Base-by-base conservation (phyloP, 2,888 invertebrate species). In the Sinhomidia bicolor region DNA sequence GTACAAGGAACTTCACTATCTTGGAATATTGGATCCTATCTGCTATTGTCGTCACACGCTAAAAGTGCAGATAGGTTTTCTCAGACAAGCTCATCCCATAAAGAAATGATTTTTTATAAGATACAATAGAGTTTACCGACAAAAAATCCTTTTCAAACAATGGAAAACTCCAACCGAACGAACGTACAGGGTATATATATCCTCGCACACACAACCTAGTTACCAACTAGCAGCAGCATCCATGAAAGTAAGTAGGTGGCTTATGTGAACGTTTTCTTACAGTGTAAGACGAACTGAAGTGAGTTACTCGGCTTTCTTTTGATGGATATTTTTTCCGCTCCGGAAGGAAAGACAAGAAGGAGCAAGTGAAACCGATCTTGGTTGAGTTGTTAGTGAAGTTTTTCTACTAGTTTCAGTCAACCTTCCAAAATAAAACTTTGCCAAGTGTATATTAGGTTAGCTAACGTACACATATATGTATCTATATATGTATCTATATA, bases 361-460 rank as follows among this genome's bases (percentile, higher is more conserved):
- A 78, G 78, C 32, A 78, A 78, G 78, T 78, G 78, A 78, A 78
- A 78, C 78, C 78, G 57, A 78, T 78, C 78, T 57, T 7, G 36
- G 78, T 78, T 78, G 76, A 78, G 20, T 32, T 12, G 12, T 74
- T 10, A 74, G 51, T 47, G 26, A 74, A 51, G 47, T 51, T 51
- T 74, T 74, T 74, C n/a, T 51, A 17, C 71, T 20, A 41, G 71
- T 71, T 51, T 26, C 44, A 74, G 47, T 41, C 71, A 71, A 47
- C 71, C 10, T 71, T 14, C 14, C 9, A 1, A 23, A 32, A n/a
- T n/a, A n/a, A 51, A 47, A 74, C 47, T 74, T 51, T 74, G 68
- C 26, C 20, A 36, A 5, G 36, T 36, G 36, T 7, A 36, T 36
- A 7, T 36, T n/a, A n/a, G n/a, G n/a, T n/a, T n/a, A n/a, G n/a